A percentile compares a stretch with the other conserved stretches of the same genome.
These are phyloP conservation scores for Ptycholaimellus sp. DNA, from an alignment of 2,888 invertebrate genomes.

Conservation along the genomic window DNA sequence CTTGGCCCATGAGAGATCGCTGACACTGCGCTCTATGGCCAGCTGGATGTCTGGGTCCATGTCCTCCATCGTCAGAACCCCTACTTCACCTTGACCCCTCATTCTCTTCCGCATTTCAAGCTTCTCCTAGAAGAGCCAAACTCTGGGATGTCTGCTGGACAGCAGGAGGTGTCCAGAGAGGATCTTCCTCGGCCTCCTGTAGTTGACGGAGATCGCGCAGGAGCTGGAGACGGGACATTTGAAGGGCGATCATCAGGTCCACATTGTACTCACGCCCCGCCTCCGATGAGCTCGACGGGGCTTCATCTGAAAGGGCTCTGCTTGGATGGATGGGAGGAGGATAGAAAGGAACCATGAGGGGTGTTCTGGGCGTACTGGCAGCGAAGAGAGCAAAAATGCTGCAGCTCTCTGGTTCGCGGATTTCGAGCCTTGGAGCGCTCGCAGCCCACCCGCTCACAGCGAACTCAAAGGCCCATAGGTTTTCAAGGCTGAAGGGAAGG, in stretches of 20 bases:
- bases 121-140: no score
- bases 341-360: no score
- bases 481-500: no score
- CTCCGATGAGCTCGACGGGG: no score
- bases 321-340: no score
- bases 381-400: constrained; percentile 36
- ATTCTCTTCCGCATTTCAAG: not conserved
- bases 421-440: constrained; percentile 30
- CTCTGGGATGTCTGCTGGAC: no score
- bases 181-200: not conserved
- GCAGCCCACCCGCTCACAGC: constrained; percentile 31
- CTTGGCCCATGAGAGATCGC: no score
- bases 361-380: constrained; percentile 14
- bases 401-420: constrained; percentile 32
- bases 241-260: constrained; percentile 41
- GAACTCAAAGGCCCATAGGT: no score
- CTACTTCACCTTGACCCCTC: not conserved
- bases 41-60: constrained; percentile 8
- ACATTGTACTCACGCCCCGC: constrained; percentile 33
- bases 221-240: constrained; percentile 44
- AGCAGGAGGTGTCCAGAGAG: no score
- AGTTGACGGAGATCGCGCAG: constrained; percentile 37
- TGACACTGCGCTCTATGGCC: constrained; percentile 8
- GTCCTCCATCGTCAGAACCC: constrained; percentile 2
- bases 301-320: no score